Base-by-base conservation (phyloP, 2,113 vertebrate genomes). In the Oxygymnocypris stewartii region DNA sequence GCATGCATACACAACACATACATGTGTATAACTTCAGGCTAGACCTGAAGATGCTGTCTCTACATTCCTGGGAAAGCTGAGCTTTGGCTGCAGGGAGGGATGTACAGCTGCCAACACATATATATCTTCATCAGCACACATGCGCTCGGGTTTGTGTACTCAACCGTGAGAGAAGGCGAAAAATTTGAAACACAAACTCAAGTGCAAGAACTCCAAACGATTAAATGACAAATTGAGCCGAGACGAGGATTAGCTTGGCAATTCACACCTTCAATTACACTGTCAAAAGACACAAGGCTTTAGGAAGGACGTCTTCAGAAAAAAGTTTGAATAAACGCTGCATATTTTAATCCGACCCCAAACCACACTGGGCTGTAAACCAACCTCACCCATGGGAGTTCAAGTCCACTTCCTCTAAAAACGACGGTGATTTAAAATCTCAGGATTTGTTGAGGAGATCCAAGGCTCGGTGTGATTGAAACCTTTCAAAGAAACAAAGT, bases 331-430 rank as follows among this genome's bases (percentile, higher is more conserved):
- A 25, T 79, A 23, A 79, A 37, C 2, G 31, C 47, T 40, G 57
- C n/a, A 44, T 12, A 80, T 42, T 63, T 42, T 42, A 63, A 80
- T 80, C 35, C 25, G 59, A 63, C 54, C 37, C 57, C 78, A 42
- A 80, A 80, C 78, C 23, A 8, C 23, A n/a, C 37, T 61, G 35
- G 35, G 54, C 54, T 23, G 12, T 37, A 16, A 80, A 63, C 37
- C 54, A 42, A 63, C 78, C 78, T 74, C 69, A 73, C 37, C 69
- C 35, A 73, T 20, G 69, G 10, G 37, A 73, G 35, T 40, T 73
- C 71, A 74, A 10, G 40, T 10, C 57, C 28, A 51, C 49, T 78
- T 78, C 49, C 78, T 79, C 78, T 23, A 40, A 61, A 61, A 61
- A 20, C 3, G 6, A 63, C 13, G 16, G 20, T 25, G 78, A 25